A percentile compares a stretch with the other conserved stretches of the same genome.
Conservation (phyloP, 2,113 vertebrate genomes). For the Propithecus coquereli region DNA sequence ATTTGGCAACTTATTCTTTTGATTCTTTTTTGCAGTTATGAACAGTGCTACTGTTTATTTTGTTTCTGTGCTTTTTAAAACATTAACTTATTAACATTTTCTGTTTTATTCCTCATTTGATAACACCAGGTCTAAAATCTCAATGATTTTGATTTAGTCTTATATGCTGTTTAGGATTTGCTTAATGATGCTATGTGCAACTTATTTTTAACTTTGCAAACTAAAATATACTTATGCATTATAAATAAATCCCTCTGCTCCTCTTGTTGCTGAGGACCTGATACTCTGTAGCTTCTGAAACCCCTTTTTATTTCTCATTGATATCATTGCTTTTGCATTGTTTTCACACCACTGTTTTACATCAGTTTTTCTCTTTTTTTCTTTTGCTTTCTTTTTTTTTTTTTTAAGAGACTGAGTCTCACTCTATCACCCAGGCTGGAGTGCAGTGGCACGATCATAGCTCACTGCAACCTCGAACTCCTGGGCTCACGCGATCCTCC, state of each 20-base stretch:
- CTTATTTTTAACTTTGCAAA: constrained; percentile 23
- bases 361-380: not conserved
- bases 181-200: not conserved
- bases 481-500: too few relatives aligned
- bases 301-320: not conserved
- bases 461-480: too few relatives aligned
- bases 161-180: not conserved
- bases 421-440: too few relatives aligned
- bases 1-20: constrained; percentile 17
- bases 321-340: not conserved
- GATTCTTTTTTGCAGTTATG: not conserved
- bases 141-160: not conserved
- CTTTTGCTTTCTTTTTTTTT: not conserved
- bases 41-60: not conserved
- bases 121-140: not conserved
- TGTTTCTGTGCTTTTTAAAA: constrained; percentile 13
- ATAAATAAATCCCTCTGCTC: not conserved
- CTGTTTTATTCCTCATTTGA: not conserved
- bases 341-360: not conserved
- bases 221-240: not conserved
- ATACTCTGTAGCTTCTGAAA: not conserved
- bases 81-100: not conserved
- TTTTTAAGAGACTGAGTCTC: too few relatives aligned
- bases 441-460: too few relatives aligned
- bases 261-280: not conserved